Conservation (phyloP, 2,797 vertebrate genomes). For the Hylomyscus alleni region DNA sequence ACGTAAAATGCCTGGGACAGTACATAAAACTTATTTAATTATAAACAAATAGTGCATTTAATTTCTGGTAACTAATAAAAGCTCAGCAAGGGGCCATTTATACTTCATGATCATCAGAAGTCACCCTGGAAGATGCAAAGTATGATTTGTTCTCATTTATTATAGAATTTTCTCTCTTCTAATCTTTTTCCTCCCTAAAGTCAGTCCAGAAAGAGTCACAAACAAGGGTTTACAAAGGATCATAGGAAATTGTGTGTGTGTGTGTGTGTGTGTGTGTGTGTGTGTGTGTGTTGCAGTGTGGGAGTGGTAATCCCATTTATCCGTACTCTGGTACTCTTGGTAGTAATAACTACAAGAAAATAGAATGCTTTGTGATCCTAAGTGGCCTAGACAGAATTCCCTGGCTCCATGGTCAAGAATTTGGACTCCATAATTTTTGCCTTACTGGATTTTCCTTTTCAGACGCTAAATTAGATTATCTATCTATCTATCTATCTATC, state of each 20-base stretch:
- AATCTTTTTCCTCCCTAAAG: not conserved
- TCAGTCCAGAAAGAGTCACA: not conserved
- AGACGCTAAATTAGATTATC: not conserved
- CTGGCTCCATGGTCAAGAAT: not conserved
- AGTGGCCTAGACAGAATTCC: not conserved
- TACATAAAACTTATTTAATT: not conserved
- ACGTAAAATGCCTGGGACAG: not conserved
- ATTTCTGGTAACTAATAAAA: not conserved
- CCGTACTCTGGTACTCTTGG: not conserved
- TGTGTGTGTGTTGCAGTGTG: not conserved
- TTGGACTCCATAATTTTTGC: not conserved
- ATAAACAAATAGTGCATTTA: not conserved
- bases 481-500: too few relatives aligned
- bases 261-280: not conserved
- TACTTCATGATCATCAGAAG: not conserved
- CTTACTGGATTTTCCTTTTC: not conserved
- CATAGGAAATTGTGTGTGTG: not conserved
- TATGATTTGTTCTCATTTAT: not conserved
- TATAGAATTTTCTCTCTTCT: not conserved
- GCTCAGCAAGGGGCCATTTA: not conserved
- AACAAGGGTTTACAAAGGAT: not conserved
- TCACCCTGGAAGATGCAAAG: not conserved
- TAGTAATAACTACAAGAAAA: not conserved
- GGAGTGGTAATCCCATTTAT: too few relatives aligned
- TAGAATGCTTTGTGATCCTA: not conserved